Conservation (phyloP, 2,113 vertebrate genomes). For the Strix uralensis region DNA sequence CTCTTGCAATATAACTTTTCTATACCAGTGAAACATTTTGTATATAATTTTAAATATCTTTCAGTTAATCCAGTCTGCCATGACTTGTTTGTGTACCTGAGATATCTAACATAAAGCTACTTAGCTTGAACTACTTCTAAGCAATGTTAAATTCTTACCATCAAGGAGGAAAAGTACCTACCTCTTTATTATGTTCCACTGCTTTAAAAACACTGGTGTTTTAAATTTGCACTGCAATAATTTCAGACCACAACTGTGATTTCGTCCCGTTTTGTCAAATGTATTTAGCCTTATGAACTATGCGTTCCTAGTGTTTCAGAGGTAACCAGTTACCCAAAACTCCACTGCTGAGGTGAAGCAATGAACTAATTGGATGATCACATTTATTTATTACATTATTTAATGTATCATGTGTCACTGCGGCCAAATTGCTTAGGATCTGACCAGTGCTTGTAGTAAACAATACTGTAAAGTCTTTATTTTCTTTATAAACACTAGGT, state of each 20-base stretch:
- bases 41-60: background rate
- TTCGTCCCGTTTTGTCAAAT: background rate
- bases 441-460: background rate
- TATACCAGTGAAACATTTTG: background rate
- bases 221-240: slow-evolving; percentile 20
- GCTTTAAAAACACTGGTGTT: background rate
- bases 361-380: background rate
- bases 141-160: background rate
- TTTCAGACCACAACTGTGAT: slow-evolving; percentile 43
- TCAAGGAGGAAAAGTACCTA: background rate
- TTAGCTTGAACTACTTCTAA: background rate
- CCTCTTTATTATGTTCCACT: background rate
- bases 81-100: background rate
- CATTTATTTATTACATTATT: background rate
- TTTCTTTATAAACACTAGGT: slow-evolving; percentile 50
- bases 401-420: background rate
- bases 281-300: background rate
- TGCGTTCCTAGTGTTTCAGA: background rate
- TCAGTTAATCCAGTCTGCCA: background rate
- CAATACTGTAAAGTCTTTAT: background rate
- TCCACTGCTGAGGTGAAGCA: background rate
- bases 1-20: background rate
- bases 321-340: background rate
- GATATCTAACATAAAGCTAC: background rate
- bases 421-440: background rate